These are phyloP conservation scores for Anser brachyrhynchus DNA, from an alignment of 2,113 vertebrate genomes.

Conservation along the genomic window DNA sequence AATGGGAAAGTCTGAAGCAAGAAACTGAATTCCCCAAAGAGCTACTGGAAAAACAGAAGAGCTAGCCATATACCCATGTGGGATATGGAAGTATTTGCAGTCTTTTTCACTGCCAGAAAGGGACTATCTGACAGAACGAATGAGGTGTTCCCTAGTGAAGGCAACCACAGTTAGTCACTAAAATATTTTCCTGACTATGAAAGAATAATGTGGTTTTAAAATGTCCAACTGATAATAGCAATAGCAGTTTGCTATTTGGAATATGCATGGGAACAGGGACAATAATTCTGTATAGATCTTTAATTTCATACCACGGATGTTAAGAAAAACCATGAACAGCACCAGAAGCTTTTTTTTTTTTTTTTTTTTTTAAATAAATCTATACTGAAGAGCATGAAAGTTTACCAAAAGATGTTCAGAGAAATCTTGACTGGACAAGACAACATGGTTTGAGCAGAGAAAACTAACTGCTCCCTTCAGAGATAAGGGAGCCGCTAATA, in stretches of 20 bases:
- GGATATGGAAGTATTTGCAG: background rate
- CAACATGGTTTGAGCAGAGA: background rate
- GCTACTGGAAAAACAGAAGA: constrained; percentile 54
- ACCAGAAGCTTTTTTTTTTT: background rate
- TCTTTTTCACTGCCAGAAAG: constrained; percentile 24
- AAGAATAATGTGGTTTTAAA: constrained; percentile 64
- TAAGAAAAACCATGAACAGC: background rate
- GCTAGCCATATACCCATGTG: background rate
- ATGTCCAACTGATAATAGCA: constrained; percentile 34
- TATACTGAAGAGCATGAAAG: background rate
- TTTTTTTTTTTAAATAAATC: background rate
- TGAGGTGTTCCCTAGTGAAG: constrained; percentile 53
- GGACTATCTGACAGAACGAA: constrained; percentile 33
- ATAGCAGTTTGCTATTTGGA: constrained; percentile 4
- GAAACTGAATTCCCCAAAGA: constrained; percentile 23
- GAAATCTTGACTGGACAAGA: background rate
- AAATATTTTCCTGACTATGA: constrained; percentile 71
- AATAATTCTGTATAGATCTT: background rate
- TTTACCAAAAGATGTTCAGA: background rate
- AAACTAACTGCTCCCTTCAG: background rate
- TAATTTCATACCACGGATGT: background rate
- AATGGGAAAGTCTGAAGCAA: constrained; percentile 60
- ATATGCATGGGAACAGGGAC: background rate
- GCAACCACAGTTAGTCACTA: constrained; percentile 73
- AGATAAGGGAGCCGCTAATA: background rate